A percentile compares a stretch with the other conserved stretches of the same genome.
These are phyloP conservation scores for Pyrgilauda ruficollis DNA, from an alignment of 2,113 vertebrate species.

Conservation along the genomic window DNA sequence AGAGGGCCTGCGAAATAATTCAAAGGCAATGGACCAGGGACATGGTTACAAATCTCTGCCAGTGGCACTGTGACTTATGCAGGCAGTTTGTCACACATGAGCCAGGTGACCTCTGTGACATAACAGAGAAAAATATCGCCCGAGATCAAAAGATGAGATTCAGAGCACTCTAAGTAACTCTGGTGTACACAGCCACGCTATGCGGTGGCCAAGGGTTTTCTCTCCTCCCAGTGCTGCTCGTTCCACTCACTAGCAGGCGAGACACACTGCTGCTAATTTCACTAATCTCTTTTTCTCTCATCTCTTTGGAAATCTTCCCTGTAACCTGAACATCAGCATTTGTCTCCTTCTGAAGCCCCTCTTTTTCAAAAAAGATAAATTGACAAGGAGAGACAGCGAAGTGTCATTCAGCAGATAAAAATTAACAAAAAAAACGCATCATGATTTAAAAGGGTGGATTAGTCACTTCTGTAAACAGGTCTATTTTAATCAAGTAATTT, in stretches of 20 bases:
- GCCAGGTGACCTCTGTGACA: slow-evolving; percentile 88
- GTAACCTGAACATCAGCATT: neutral
- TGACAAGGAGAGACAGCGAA: neutral
- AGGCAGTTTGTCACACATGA: slow-evolving; percentile 90
- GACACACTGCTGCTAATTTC: neutral
- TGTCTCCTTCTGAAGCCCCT: neutral
- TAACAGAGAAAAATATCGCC: slow-evolving; percentile 81
- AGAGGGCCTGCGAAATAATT: slow-evolving; percentile 91
- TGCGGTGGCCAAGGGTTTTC: neutral
- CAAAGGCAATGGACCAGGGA: slow-evolving; percentile 96
- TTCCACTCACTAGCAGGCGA: neutral
- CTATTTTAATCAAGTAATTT: neutral
- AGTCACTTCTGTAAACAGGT: neutral
- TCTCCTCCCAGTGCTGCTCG: neutral
- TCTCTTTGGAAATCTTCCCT: neutral
- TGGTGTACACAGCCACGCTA: neutral
- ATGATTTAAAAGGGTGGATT: neutral
- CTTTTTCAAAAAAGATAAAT: neutral
- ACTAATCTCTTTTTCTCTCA: neutral
- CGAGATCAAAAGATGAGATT: slow-evolving; percentile 74
- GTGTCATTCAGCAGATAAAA: neutral
- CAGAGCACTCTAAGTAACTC: slow-evolving; percentile 58
- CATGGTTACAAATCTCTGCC: slow-evolving; percentile 97
- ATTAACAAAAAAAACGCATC: neutral
- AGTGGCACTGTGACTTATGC: slow-evolving; percentile 85